phyloP scores from a whole-genome alignment of 2,888 invertebrate species.

The Syrphus vitripennis region DNA sequence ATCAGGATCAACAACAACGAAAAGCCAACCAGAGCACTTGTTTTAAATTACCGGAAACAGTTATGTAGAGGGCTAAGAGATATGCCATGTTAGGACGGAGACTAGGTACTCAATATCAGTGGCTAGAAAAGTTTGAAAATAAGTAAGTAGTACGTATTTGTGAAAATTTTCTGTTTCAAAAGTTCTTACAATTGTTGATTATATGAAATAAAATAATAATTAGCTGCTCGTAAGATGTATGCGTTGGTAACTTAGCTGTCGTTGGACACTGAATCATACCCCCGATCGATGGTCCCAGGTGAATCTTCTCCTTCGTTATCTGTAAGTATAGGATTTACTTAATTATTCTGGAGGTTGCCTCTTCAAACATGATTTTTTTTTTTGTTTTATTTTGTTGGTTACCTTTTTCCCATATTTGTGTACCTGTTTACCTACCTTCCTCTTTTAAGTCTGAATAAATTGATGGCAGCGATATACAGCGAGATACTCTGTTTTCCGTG shows the following conservation, averaged over 20 bases:
- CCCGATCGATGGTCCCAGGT: not conserved
- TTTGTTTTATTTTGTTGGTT: constrained; percentile 72
- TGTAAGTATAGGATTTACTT: constrained; percentile 20
- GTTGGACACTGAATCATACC: not conserved
- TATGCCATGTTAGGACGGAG: too few species aligned
- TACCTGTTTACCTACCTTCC: constrained; percentile 11
- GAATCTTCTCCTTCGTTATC: constrained; percentile 9
- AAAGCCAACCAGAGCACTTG: too few species aligned
- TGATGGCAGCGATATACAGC: constrained; percentile 39
- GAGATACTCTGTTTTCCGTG: constrained; percentile 47
- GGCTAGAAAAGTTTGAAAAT: too few species aligned
- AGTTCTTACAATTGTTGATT: too few species aligned
- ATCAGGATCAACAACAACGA: too few species aligned
- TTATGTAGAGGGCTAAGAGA: too few species aligned
- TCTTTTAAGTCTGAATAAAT: constrained; percentile 25
- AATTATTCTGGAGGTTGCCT: constrained; percentile 13
- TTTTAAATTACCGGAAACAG: too few species aligned
- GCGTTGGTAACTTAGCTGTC: constrained; percentile 6
- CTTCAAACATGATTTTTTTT: not conserved
- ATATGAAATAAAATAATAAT: not conserved
- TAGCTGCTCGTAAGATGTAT: not conserved
- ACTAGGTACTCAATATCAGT: too few species aligned
- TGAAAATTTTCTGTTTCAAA: too few species aligned
- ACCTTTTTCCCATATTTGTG: constrained; percentile 2
- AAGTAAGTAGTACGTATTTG: too few species aligned